A percentile compares a stretch with the other conserved stretches of the same genome.
phyloP scores from a whole-genome alignment of 1,140 invertebrate genomes.

The Bombus confusus region DNA sequence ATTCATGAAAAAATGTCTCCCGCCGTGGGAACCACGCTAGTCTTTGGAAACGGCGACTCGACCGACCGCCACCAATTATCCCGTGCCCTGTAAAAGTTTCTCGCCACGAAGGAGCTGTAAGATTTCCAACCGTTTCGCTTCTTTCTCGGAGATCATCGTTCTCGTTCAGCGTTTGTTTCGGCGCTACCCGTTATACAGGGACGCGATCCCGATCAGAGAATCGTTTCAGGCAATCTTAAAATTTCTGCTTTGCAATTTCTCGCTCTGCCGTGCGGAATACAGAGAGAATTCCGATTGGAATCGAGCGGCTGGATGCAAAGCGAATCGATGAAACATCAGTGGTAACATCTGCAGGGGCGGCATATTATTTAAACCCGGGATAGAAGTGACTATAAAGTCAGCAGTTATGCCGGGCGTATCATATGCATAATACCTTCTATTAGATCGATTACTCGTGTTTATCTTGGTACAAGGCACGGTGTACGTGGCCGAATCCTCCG shows the following conservation, averaged over 20 bases:
- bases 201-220: too few species aligned
- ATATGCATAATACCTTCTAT: slow-evolving; percentile 66
- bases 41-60: background rate
- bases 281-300: background rate
- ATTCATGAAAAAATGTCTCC: slow-evolving; percentile 16
- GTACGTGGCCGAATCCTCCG: background rate
- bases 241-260: background rate
- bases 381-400: slow-evolving; percentile 60
- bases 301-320: background rate
- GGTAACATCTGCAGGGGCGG: slow-evolving; percentile 44
- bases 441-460: slow-evolving; percentile 61
- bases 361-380: slow-evolving; percentile 58
- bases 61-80: background rate
- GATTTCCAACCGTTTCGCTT: background rate
- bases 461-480: slow-evolving; percentile 61
- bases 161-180: background rate
- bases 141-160: background rate
- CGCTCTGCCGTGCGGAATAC: background rate
- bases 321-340: slow-evolving; percentile 2
- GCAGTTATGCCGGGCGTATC: slow-evolving; percentile 52
- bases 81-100: background rate
- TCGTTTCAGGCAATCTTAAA: background rate
- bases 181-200: too few species aligned
- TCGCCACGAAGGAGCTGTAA: background rate
- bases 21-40: background rate